Evolutionary conservation across 2,888 invertebrate species (phyloP).

Genomic region (Sphaerophoria taeniata): DNA sequence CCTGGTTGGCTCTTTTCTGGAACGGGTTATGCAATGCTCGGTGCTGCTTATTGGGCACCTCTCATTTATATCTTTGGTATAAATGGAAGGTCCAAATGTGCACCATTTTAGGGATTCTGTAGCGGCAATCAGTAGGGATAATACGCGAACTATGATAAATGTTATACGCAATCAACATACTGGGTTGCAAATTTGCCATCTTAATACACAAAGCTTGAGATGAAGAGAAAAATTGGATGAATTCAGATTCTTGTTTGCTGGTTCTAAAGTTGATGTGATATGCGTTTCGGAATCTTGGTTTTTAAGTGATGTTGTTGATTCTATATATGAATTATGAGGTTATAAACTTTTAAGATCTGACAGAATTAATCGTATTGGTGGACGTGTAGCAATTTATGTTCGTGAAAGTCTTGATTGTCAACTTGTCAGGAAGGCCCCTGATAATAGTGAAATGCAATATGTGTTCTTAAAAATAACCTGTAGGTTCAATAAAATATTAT

Average conservation of each 20-base stretch:
- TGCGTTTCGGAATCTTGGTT: slow-evolving; percentile 5
- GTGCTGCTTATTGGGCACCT: slow-evolving; percentile 1
- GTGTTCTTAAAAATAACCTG: slow-evolving; percentile 12
- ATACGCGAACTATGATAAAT: slow-evolving; percentile 8
- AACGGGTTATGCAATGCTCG: neutral
- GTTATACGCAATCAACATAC: slow-evolving; percentile 10
- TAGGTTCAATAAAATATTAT: slow-evolving; percentile 10
- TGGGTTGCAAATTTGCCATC: slow-evolving; percentile 7
- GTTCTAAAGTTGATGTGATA: slow-evolving; percentile 13
- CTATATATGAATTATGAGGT: neutral
- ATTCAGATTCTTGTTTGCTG: slow-evolving; percentile 13
- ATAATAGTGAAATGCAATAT: neutral
- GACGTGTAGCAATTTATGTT: slow-evolving; percentile 12
- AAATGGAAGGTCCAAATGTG: neutral
- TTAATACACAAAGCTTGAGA: slow-evolving; percentile 19
- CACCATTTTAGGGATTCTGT: slow-evolving; percentile 2
- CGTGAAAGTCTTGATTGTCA: slow-evolving; percentile 9
- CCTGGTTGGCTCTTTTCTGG: neutral
- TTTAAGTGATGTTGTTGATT: slow-evolving; percentile 3
- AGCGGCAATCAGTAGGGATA: slow-evolving; percentile 2
- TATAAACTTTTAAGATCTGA: slow-evolving; percentile 15
- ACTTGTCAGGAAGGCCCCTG: slow-evolving; percentile 5
- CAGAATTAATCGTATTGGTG: neutral
- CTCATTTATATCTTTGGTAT: neutral
- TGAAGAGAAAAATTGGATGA: slow-evolving; percentile 15